Evolutionary conservation across 2,888 invertebrate genomes (phyloP).

Genomic region (Harpalus rubripes): DNA sequence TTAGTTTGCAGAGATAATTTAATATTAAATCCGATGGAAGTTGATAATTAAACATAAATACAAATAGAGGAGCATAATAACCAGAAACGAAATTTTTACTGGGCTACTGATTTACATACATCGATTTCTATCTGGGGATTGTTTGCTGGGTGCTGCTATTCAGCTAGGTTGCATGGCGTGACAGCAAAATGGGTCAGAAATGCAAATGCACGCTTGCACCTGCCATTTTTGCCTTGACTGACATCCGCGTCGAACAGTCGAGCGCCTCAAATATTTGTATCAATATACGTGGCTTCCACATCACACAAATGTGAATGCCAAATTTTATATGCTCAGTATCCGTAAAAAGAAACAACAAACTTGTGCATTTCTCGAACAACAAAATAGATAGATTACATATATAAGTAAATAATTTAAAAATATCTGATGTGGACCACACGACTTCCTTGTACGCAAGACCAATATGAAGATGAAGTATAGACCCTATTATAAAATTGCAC

Average conservation of each 20-base stretch:
- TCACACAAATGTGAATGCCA: not conserved
- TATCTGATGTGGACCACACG: too few relatives aligned
- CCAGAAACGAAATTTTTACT: not conserved
- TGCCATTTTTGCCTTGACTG: not conserved
- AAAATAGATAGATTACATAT: too few relatives aligned
- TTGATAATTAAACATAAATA: slow-evolving; percentile 30
- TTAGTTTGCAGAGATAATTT: slow-evolving; percentile 38
- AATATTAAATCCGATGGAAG: slow-evolving; percentile 6
- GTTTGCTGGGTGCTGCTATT: not conserved
- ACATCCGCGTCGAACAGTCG: not conserved
- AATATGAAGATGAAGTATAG: too few relatives aligned
- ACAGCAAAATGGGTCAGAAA: slow-evolving; percentile 35
- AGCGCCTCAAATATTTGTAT: not conserved
- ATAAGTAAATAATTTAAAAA: too few relatives aligned
- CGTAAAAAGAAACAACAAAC: too few relatives aligned
- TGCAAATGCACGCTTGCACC: slow-evolving; percentile 36
- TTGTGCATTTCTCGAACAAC: too few relatives aligned
- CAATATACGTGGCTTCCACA: slow-evolving; percentile 10
- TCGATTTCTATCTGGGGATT: slow-evolving; percentile 20
- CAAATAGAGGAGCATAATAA: not conserved
- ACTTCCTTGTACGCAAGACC: too few relatives aligned
- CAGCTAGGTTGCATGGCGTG: slow-evolving; percentile 13
- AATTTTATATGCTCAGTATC: too few relatives aligned
- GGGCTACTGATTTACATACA: not conserved
- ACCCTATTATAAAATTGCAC: too few relatives aligned